Conservation (phyloP, 2,888 invertebrate genomes). For the Acanthacorydalis orientalis region DNA sequence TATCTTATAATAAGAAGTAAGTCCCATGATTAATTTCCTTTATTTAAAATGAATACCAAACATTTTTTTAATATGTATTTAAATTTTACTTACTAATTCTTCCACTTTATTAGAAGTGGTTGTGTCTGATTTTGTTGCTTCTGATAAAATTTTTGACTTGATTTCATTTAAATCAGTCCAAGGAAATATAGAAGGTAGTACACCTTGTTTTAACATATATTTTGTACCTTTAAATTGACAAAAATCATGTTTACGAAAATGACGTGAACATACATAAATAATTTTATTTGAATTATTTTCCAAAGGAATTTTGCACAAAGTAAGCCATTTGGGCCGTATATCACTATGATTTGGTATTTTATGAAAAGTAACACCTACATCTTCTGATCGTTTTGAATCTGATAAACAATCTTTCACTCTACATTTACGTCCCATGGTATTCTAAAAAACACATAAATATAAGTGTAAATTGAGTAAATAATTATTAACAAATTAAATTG, state of each 20-base stretch:
- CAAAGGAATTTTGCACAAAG: slow-evolving; percentile 37
- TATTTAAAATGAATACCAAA: too few species aligned
- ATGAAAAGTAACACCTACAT: slow-evolving; percentile 57
- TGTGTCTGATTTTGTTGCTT: too few species aligned
- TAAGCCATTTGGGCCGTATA: slow-evolving; percentile 44
- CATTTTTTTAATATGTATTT: too few species aligned
- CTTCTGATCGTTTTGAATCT: slow-evolving; percentile 39
- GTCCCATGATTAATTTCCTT: too few species aligned
- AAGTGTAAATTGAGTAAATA: too few species aligned
- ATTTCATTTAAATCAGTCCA: slow-evolving; percentile 26
- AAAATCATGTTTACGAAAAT: slow-evolving; percentile 58
- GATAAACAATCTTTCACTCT: slow-evolving; percentile 43
- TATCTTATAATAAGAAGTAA: too few species aligned
- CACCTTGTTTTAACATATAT: slow-evolving; percentile 51
- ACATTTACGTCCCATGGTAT: slow-evolving; percentile 43
- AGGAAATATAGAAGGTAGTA: slow-evolving; percentile 55
- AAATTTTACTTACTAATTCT: too few species aligned
- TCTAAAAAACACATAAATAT: too few species aligned
- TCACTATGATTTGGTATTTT: slow-evolving; percentile 50
- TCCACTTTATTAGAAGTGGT: too few species aligned
- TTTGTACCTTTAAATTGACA: slow-evolving; percentile 50
- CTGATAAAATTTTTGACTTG: too few species aligned
- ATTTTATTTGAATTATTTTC: slow-evolving; percentile 34
- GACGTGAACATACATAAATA: slow-evolving; percentile 55
- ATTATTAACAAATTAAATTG: too few species aligned